Evolutionary conservation across 1,140 invertebrate species (phyloP).

Genomic region (Drosophila nebulosa): DNA sequence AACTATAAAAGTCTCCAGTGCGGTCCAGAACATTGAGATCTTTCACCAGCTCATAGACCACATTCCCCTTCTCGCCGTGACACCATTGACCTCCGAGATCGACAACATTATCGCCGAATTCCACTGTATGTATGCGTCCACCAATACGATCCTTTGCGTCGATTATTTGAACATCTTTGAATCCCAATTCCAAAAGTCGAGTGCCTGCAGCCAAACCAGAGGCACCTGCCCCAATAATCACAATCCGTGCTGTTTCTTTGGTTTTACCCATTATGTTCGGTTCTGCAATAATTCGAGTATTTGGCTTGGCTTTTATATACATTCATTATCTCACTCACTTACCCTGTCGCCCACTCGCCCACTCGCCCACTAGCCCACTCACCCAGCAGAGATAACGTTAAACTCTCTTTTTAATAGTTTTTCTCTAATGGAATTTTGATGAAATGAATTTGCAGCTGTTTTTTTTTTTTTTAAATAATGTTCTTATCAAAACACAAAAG

Average conservation of each 20-base stretch:
- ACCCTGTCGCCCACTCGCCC: too few species aligned
- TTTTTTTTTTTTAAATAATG: background rate
- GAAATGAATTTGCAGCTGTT: too few species aligned
- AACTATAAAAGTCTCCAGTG: slow-evolving; percentile 29
- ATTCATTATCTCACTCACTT: too few species aligned
- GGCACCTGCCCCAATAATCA: slow-evolving; percentile 84
- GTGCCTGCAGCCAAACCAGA: slow-evolving; percentile 84
- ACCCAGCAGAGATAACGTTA: too few species aligned
- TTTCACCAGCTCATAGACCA: slow-evolving; percentile 86
- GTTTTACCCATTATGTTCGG: slow-evolving; percentile 22
- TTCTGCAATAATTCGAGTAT: background rate
- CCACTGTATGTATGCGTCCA: slow-evolving; percentile 84
- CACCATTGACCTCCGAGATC: slow-evolving; percentile 91
- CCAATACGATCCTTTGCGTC: slow-evolving; percentile 89
- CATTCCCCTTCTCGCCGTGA: slow-evolving; percentile 89
- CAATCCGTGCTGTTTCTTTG: slow-evolving; percentile 67
- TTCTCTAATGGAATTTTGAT: too few species aligned
- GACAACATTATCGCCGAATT: slow-evolving; percentile 85
- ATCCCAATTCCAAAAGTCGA: slow-evolving; percentile 82
- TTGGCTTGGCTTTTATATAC: background rate
- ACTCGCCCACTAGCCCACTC: too few species aligned
- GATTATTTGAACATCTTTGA: slow-evolving; percentile 82
- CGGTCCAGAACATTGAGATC: slow-evolving; percentile 82
- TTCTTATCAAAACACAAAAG: background rate
- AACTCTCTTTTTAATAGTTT: too few species aligned